phyloP scores from a whole-genome alignment of 2,797 vertebrate species.

The Nannoperca australis region DNA sequence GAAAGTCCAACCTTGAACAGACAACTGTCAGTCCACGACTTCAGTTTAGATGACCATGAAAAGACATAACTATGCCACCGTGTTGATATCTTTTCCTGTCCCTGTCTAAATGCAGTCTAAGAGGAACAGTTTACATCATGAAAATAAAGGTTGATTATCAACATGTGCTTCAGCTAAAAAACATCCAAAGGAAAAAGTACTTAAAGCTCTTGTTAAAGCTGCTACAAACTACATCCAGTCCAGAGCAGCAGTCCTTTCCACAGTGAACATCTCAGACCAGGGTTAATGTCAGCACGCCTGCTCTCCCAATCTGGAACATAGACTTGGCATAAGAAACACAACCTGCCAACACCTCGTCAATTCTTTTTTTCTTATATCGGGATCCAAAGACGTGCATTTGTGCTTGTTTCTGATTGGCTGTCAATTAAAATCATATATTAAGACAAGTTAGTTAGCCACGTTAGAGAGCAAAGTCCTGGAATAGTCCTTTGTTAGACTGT shows the following conservation, averaged over 20 bases:
- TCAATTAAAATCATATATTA: conserved; percentile 6
- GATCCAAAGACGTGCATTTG: neutral
- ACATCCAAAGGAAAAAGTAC: conserved; percentile 44
- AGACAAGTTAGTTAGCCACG: neutral
- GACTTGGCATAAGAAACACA: neutral
- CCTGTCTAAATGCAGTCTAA: conserved; percentile 26
- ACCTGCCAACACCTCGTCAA: neutral
- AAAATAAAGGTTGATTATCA: conserved; percentile 60
- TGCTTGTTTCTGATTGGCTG: neutral
- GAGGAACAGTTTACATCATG: conserved; percentile 49
- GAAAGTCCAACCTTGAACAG: conserved; percentile 40
- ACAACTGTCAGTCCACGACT: conserved; percentile 9
- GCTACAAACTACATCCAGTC: conserved; percentile 48
- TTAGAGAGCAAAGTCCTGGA: neutral
- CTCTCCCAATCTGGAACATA: conserved; percentile 2
- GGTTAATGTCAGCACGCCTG: conserved; percentile 7
- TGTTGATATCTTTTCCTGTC: conserved; percentile 32
- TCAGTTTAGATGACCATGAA: conserved; percentile 5
- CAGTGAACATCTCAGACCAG: conserved; percentile 23
- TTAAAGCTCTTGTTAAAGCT: conserved; percentile 50
- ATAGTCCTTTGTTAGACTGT: neutral
- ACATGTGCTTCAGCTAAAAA: conserved; percentile 56
- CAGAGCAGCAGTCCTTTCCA: conserved; percentile 60
- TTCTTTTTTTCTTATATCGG: conserved; percentile 4
- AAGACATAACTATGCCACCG: conserved; percentile 10